Evolutionary conservation across 1,140 invertebrate species (phyloP).

Genomic region (Amphibalanus amphitrite): DNA sequence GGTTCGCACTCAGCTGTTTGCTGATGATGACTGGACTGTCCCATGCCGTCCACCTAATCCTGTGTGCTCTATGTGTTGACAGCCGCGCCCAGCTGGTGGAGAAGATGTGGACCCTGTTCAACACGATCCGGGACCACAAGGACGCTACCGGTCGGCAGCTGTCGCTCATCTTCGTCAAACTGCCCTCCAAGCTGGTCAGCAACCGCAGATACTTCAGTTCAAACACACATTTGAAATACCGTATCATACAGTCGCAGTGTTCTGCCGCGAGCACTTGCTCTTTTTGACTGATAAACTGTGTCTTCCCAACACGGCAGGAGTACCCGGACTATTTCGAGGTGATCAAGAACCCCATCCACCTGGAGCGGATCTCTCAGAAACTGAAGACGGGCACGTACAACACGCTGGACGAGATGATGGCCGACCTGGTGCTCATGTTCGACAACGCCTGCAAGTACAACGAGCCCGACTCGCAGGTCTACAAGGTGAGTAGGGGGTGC

Average conservation of each 20-base stretch:
- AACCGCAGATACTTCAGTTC: no score
- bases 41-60: no score
- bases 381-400: conserved; percentile 59
- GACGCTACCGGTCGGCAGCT: conserved; percentile 53
- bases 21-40: no score
- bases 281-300: no score
- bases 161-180: conserved; percentile 86
- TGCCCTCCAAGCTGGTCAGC: conserved; percentile 25
- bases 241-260: neutral
- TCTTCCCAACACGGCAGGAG: conserved; percentile 38
- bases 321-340: conserved; percentile 97
- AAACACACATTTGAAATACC: no score
- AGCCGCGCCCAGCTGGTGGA: conserved; percentile 3
- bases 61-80: neutral
- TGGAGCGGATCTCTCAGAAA: conserved; percentile 84
- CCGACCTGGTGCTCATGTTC: conserved; percentile 93
- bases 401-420: conserved; percentile 70
- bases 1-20: no score
- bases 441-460: conserved; percentile 99
- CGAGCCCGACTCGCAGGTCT: conserved; percentile 96
- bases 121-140: conserved; percentile 13
- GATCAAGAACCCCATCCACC: conserved; percentile 92
- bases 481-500: conserved; percentile 44
- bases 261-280: no score
- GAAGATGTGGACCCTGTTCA: conserved; percentile 12